phyloP scores from a whole-genome alignment of 23 tunicate species.

The Trididemnum miniatum region DNA sequence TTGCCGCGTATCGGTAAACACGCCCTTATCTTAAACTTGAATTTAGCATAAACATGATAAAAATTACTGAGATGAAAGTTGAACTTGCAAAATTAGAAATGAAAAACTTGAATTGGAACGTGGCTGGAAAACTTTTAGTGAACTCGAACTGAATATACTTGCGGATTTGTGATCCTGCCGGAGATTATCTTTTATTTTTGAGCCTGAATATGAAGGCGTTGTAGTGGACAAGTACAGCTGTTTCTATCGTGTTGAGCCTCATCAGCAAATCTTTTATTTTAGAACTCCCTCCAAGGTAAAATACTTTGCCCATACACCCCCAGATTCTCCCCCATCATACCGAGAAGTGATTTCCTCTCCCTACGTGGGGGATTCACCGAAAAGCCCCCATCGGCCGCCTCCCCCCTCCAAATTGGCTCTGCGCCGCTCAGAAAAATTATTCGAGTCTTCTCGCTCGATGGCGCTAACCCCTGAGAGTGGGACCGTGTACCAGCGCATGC shows the following conservation, averaged over 20 bases:
- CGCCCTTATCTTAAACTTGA: too few relatives aligned
- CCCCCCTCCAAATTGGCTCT: not conserved
- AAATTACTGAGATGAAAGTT: too few relatives aligned
- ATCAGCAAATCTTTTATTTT: not conserved
- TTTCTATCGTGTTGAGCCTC: not conserved
- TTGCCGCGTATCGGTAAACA: too few relatives aligned
- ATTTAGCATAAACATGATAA: too few relatives aligned
- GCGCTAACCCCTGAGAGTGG: not conserved
- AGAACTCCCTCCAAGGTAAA: not conserved
- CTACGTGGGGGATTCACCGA: not conserved
- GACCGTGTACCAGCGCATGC: slow-evolving; percentile 33
- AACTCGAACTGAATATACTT: too few relatives aligned
- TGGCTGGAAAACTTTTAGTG: too few relatives aligned
- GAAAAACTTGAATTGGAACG: too few relatives aligned
- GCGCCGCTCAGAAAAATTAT: not conserved
- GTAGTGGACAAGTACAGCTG: too few relatives aligned
- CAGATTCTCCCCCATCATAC: not conserved
- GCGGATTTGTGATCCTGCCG: too few relatives aligned
- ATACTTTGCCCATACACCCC: not conserved
- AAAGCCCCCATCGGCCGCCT: slow-evolving; percentile 18
- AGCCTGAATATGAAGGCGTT: too few relatives aligned
- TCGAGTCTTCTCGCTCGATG: not conserved
- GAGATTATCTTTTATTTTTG: too few relatives aligned
- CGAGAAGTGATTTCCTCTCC: slow-evolving; percentile 19
- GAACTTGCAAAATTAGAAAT: too few relatives aligned